Percentiles rank a stretch among this genome's conserved stretches.
These are phyloP conservation scores for Hydrochoerus hydrochaeris DNA, from an alignment of 2,113 vertebrate genomes.

Conservation along the genomic window DNA sequence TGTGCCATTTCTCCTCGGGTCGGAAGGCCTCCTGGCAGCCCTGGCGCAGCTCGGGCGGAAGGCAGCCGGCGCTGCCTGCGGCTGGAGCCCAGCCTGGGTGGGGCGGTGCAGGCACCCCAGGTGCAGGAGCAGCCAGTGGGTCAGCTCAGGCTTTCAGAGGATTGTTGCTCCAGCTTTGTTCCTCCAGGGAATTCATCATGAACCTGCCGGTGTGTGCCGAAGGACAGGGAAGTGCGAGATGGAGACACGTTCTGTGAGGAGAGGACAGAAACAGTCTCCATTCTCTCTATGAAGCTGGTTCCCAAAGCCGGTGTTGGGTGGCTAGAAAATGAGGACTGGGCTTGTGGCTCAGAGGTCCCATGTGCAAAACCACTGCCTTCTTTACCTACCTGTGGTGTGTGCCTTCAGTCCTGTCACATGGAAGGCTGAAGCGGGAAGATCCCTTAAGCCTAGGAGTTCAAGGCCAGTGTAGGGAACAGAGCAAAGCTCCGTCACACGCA, in stretches of 20 bases:
- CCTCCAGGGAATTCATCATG: background rate
- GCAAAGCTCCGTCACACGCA: background rate
- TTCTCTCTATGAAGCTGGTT: background rate
- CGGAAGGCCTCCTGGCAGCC: too few relatives aligned
- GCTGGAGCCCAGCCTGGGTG: too few relatives aligned
- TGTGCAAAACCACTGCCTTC: background rate
- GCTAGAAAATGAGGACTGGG: background rate
- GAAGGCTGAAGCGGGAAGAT: background rate
- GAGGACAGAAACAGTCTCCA: background rate
- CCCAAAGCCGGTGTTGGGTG: background rate
- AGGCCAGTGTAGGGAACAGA: background rate
- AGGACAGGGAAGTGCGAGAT: background rate
- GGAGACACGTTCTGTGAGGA: background rate
- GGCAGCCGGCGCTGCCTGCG: too few relatives aligned
- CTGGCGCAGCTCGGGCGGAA: too few relatives aligned
- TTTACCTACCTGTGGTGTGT: background rate
- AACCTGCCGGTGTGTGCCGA: background rate
- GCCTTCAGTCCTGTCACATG: background rate
- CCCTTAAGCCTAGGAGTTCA: background rate
- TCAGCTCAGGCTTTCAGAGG: background rate
- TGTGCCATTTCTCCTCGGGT: background rate
- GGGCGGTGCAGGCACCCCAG: background rate
- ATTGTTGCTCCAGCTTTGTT: background rate
- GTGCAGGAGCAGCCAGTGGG: background rate
- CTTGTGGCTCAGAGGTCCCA: too few relatives aligned